Base-by-base conservation (phyloP, 2,888 invertebrate species). In the Yponomeuta malinellus region DNA sequence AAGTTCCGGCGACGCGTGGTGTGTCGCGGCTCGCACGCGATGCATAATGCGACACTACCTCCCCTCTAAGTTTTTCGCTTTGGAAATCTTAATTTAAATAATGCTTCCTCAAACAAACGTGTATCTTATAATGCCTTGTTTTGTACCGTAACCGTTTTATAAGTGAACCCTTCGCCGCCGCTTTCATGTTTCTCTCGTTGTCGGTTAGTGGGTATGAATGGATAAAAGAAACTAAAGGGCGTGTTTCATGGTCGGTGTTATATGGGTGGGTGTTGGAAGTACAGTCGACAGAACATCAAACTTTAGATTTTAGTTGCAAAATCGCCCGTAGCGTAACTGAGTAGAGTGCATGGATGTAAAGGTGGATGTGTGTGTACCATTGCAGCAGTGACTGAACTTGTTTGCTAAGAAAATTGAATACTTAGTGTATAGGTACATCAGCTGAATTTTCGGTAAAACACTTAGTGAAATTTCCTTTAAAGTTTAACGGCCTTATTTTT, bases 71-170 rank as follows among this genome's bases (percentile, higher is more conserved):
- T 84, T 85, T 84, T 86, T 82, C 83, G 81, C 82, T 84, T 81
- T 79, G 79, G 78, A 85, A 82, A 83, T 84, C 82, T 84, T 83
- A 79, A 84, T 85, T 84, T 83, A 83, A 83, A 85, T 84, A 84
- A 83, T 81, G 82, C 80, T 83, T 79, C 81, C 77, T 79, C 78
- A 81, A 80, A 81, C 82, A 85, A 81, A 81, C 81, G 79, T 78
- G 79, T 78, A 78, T 78, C 77, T 76, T 76, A 77, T 78, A 78
- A 79, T 77, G 78, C 75, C 75, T 75, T 76, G 75, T 75, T 76
- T 75, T 37, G 70, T 70, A 65, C 31, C 68, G 43, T 71, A 48
- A 63, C 63, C 65, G 65, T 65, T 70, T 70, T 70, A 43, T 69
- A 59, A 52, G 69, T 69, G 23, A 52, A 48, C 4, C 52, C 69